A percentile compares a stretch with the other conserved stretches of the same genome.
Evolutionary conservation across 30 jellyfish, hydroid and myxozoan species (phyloP).

Genomic region (Haliclystus octoradiatus): DNA sequence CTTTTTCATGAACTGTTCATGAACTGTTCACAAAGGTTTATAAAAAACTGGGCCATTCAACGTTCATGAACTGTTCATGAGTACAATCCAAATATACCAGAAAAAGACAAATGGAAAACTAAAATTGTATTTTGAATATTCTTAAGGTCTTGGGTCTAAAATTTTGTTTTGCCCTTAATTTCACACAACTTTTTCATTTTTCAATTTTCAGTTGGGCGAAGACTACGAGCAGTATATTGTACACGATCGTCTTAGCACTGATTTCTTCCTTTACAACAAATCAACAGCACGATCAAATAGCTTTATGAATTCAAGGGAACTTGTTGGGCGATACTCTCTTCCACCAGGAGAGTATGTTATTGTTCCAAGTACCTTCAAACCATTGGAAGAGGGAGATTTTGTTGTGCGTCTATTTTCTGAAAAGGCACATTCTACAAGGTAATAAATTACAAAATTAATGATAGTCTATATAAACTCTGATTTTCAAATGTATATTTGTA

Average conservation of each 20-base stretch:
- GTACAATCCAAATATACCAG: too few species aligned
- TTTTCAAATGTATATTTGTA: too few species aligned
- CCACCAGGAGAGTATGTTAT: slow-evolving; percentile 89
- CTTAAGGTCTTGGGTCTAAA: too few species aligned
- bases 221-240: slow-evolving; percentile 54
- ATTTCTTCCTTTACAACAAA: slow-evolving; percentile 73
- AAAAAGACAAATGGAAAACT: too few species aligned
- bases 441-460: too few species aligned
- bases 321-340: slow-evolving; percentile 84
- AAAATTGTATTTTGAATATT: too few species aligned
- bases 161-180: neutral
- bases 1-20: too few species aligned
- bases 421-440: slow-evolving; percentile 78
- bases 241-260: slow-evolving; percentile 66
- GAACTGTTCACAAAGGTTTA: too few species aligned
- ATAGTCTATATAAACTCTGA: too few species aligned
- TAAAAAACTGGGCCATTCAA: too few species aligned
- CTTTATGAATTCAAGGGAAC: slow-evolving; percentile 90
- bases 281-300: slow-evolving; percentile 89
- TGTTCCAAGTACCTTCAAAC: slow-evolving; percentile 86
- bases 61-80: too few species aligned
- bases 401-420: slow-evolving; percentile 82
- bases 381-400: slow-evolving; percentile 90
- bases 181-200: neutral
- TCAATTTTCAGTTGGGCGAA: slow-evolving; percentile 50